A percentile compares a stretch with the other conserved stretches of the same genome.
Conservation (phyloP, 2,888 invertebrate species). For the Tipula helvola region DNA sequence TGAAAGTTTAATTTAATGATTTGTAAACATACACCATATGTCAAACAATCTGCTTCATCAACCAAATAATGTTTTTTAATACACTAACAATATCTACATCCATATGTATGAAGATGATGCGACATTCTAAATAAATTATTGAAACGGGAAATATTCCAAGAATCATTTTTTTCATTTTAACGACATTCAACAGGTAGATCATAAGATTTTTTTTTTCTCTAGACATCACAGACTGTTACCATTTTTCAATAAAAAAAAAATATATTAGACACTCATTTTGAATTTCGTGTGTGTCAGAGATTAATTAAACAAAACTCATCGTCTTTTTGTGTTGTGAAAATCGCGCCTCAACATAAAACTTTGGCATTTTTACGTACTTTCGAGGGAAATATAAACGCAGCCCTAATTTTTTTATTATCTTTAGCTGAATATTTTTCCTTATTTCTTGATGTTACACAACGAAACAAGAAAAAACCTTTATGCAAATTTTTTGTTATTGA, state of each 20-base stretch:
- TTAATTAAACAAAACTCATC: not conserved
- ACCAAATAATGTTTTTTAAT: not conserved
- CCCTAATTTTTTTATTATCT: not conserved
- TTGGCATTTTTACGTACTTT: not conserved
- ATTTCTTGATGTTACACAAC: too few species aligned
- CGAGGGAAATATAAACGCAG: not conserved
- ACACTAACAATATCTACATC: too few species aligned
- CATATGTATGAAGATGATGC: not conserved
- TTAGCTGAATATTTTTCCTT: too few species aligned
- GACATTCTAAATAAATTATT: not conserved
- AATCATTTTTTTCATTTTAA: not conserved
- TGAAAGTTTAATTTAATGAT: not conserved
- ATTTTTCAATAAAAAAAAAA: not conserved
- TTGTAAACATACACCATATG: not conserved
- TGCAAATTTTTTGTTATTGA: not conserved
- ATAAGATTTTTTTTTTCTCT: not conserved
- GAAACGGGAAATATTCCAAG: not conserved
- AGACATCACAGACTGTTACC: not conserved
- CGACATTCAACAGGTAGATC: not conserved
- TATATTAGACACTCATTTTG: not conserved
- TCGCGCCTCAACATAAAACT: not conserved
- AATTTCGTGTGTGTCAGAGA: not conserved
- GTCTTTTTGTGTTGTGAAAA: not conserved
- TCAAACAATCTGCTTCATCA: not conserved
- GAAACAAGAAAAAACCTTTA: not conserved